Percentiles rank a stretch among this genome's conserved stretches.
Conservation (phyloP, 2,888 invertebrate genomes). For the Venusia cambrica region DNA sequence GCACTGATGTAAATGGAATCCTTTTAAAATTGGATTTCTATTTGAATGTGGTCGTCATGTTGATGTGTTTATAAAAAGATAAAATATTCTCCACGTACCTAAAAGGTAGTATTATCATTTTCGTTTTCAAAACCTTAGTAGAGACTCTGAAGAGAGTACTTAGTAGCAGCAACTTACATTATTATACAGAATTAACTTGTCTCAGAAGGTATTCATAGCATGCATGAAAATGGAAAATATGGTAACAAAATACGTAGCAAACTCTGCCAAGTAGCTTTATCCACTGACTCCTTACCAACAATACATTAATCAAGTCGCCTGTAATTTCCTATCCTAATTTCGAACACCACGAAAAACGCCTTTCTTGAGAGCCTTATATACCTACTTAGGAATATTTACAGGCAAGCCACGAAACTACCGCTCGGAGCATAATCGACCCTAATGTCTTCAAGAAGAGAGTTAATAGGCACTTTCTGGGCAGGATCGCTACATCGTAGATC, state of each 20-base stretch:
- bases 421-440: no score
- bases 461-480: no score
- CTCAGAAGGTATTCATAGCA: no score
- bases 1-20: slow-evolving; percentile 17
- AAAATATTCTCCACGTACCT: no score
- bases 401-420: slow-evolving; percentile 24
- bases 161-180: no score
- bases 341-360: slow-evolving; percentile 33
- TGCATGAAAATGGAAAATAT: neutral
- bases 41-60: slow-evolving; percentile 5
- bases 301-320: slow-evolving; percentile 30
- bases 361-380: slow-evolving; percentile 28
- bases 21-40: slow-evolving; percentile 9
- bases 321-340: slow-evolving; percentile 34
- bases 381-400: slow-evolving; percentile 48
- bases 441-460: no score
- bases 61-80: no score
- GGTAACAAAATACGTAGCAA: slow-evolving; percentile 1
- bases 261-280: slow-evolving; percentile 16
- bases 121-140: no score
- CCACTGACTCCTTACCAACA: slow-evolving; percentile 26
- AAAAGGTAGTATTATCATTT: no score
- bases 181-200: no score
- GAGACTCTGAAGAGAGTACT: no score
- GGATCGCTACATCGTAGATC: no score